A percentile compares a stretch with the other conserved stretches of the same genome.
Conservation (phyloP, 1,140 invertebrate genomes). For the Rhopalosiphum maidis region DNA sequence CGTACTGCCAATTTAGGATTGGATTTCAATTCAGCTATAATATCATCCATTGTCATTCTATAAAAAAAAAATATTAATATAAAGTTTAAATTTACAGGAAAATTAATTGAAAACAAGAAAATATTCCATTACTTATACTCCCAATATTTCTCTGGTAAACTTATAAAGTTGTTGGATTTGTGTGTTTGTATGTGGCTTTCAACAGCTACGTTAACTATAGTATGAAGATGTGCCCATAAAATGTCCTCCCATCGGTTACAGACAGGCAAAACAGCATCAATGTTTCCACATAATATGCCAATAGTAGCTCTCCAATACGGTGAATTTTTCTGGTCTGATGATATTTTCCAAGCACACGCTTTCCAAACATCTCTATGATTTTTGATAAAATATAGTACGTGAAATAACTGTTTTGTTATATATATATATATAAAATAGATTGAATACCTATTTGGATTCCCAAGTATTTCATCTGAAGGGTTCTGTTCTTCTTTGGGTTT, state of each 20-base stretch:
- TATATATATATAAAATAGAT: neutral
- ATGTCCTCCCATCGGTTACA: conserved; percentile 87
- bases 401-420: neutral
- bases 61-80: neutral
- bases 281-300: conserved; percentile 83
- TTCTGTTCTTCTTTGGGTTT: conserved; percentile 60
- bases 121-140: conserved; percentile 70
- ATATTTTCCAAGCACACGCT: conserved; percentile 78
- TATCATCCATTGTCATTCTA: conserved; percentile 74
- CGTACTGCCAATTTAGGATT: conserved; percentile 67
- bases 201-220: conserved; percentile 83
- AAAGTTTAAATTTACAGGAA: neutral
- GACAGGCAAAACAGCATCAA: conserved; percentile 75
- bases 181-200: conserved; percentile 75
- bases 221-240: conserved; percentile 86
- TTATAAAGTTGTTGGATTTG: conserved; percentile 66
- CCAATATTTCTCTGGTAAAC: conserved; percentile 80
- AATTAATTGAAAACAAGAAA: neutral
- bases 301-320: conserved; percentile 70
- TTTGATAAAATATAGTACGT: neutral
- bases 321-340: conserved; percentile 65
- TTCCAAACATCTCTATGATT: conserved; percentile 86
- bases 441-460: conserved; percentile 74
- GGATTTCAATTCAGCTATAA: conserved; percentile 72
- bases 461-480: conserved; percentile 67